Evolutionary conservation across 2,113 vertebrate genomes (phyloP).

Genomic region (Struthio camelus): DNA sequence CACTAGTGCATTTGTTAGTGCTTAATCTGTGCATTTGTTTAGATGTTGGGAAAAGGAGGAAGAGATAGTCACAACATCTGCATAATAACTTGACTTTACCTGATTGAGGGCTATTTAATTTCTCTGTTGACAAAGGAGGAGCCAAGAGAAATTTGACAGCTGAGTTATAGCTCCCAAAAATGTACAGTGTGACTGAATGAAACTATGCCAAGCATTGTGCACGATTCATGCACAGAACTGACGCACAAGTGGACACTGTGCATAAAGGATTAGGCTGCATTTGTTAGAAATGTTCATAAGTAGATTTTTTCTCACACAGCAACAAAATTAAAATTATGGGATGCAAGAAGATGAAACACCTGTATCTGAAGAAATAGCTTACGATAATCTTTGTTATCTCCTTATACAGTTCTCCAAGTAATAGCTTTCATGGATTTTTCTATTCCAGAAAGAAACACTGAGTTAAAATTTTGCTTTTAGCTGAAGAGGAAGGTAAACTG

Average conservation of each 20-base stretch:
- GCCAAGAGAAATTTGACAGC: background rate
- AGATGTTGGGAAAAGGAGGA: background rate
- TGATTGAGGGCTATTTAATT: background rate
- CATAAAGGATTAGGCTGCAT: background rate
- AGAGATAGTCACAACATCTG: background rate
- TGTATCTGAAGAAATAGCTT: background rate
- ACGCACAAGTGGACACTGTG: background rate
- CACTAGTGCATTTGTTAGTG: background rate
- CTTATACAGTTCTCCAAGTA: background rate
- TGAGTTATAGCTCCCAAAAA: background rate
- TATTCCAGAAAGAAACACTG: background rate
- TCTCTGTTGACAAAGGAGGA: background rate
- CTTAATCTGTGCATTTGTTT: background rate
- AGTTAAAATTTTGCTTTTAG: background rate
- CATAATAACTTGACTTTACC: background rate
- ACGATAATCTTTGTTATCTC: background rate
- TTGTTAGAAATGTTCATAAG: background rate
- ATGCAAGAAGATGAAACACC: background rate
- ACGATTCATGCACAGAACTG: background rate
- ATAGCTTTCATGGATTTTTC: background rate
- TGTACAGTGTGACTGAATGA: background rate
- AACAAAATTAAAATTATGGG: background rate
- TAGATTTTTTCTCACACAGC: background rate
- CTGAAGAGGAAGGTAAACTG: background rate
- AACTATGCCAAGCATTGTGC: background rate